phyloP scores from a whole-genome alignment of 2,888 invertebrate species.

The Leucania comma region DNA sequence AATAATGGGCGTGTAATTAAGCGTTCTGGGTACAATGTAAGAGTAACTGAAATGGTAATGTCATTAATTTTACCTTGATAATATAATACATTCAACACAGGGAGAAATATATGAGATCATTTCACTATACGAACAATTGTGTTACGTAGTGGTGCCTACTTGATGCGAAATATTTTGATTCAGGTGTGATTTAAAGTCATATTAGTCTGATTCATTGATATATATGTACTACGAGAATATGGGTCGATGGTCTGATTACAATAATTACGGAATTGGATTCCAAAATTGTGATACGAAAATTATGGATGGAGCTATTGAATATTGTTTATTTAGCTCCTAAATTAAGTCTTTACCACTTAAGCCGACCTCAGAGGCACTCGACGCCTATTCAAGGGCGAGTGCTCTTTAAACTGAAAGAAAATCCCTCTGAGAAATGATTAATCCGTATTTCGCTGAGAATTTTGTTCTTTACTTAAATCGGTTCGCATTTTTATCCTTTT shows the following conservation, averaged over 20 bases:
- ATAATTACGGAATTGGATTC: conserved; percentile 7
- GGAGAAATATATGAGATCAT: background rate
- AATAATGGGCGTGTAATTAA: conserved; percentile 46
- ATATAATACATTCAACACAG: conserved; percentile 1
- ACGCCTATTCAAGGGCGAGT: conserved; percentile 70
- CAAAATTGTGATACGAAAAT: conserved; percentile 23
- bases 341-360: conserved; percentile 71
- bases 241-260: too few species aligned
- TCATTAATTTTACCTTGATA: conserved; percentile 19
- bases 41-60: conserved; percentile 28
- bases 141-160: too few species aligned
- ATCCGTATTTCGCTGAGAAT: conserved; percentile 70
- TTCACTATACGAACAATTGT: background rate
- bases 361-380: conserved; percentile 68
- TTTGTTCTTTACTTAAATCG: conserved; percentile 67
- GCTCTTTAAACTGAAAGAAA: conserved; percentile 71
- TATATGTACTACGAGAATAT: too few species aligned
- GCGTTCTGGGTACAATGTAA: conserved; percentile 40
- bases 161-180: background rate
- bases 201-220: background rate
- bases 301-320: conserved; percentile 37
- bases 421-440: conserved; percentile 70
- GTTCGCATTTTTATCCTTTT: conserved; percentile 68
- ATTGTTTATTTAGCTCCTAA: conserved; percentile 65
- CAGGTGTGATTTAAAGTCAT: background rate